Percentiles rank a stretch among this genome's conserved stretches.
Evolutionary conservation across 2,888 invertebrate genomes (phyloP).

Genomic region (Orthosia incerta): DNA sequence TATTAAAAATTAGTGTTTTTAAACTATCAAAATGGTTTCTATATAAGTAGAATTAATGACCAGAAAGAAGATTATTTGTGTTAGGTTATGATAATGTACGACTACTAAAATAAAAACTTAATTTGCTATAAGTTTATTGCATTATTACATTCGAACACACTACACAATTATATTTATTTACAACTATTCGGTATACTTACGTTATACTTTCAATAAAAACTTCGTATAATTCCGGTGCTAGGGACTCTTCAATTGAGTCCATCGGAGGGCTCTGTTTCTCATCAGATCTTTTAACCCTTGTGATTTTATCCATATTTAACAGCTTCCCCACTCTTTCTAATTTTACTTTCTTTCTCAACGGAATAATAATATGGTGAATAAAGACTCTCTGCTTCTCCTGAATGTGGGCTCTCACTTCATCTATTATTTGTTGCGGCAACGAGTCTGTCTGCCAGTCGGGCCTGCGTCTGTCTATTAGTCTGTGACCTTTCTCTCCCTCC

Average conservation of each 20-base stretch:
- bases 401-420: conserved; percentile 82
- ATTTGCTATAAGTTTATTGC: conserved; percentile 1
- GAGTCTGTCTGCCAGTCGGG: conserved; percentile 82
- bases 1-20: neutral
- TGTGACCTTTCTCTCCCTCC: conserved; percentile 44
- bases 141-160: conserved; percentile 1
- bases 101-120: conserved; percentile 22
- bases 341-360: conserved; percentile 79
- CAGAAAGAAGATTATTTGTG: neutral
- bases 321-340: conserved; percentile 82
- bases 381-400: conserved; percentile 73
- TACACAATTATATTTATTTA: neutral
- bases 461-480: conserved; percentile 10
- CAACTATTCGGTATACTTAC: conserved; percentile 75
- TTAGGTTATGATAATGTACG: neutral
- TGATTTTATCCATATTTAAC: conserved; percentile 76
- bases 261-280: conserved; percentile 1
- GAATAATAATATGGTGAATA: conserved; percentile 69
- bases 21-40: neutral
- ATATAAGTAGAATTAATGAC: neutral
- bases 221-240: conserved; percentile 69
- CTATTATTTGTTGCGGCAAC: conserved; percentile 75
- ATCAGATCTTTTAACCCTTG: conserved; percentile 72
- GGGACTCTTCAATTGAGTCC: neutral
- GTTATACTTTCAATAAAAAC: conserved; percentile 78